Conservation (phyloP, 2,113 vertebrate species). For the Neotoma lepida region DNA sequence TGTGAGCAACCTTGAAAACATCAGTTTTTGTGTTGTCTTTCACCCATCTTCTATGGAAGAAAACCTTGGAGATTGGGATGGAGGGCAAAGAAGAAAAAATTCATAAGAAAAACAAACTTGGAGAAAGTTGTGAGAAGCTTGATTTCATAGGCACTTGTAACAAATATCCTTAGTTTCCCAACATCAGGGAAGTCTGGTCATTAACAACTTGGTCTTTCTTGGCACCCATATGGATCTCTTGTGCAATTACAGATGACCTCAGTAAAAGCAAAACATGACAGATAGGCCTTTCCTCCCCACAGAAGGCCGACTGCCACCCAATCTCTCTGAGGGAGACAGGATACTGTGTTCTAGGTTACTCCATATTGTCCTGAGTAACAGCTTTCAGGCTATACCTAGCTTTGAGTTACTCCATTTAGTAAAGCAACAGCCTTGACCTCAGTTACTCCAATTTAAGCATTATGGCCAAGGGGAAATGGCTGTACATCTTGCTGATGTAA, state of each 20-base stretch:
- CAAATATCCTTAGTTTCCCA: background rate
- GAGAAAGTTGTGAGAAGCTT: conserved; percentile 10
- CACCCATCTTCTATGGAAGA: background rate
- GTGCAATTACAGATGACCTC: background rate
- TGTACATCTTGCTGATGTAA: background rate
- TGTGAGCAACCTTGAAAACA: too few species aligned
- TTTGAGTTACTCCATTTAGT: background rate
- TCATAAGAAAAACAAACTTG: background rate
- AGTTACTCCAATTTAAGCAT: background rate
- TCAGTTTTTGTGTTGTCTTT: background rate
- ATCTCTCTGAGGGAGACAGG: background rate
- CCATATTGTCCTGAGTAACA: background rate
- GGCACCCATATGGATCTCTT: too few species aligned
- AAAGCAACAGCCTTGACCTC: background rate
- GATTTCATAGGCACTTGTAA: background rate
- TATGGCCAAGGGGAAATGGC: background rate
- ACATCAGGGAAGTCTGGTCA: too few species aligned
- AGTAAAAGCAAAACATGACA: background rate
- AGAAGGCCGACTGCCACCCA: background rate
- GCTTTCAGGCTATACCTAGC: background rate
- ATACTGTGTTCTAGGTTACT: background rate
- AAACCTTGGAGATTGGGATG: background rate
- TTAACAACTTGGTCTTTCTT: too few species aligned
- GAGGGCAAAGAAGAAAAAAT: background rate
- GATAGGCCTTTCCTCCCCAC: background rate